phyloP scores from a whole-genome alignment of 2,888 invertebrate species.

The Teleogryllus oceanicus region DNA sequence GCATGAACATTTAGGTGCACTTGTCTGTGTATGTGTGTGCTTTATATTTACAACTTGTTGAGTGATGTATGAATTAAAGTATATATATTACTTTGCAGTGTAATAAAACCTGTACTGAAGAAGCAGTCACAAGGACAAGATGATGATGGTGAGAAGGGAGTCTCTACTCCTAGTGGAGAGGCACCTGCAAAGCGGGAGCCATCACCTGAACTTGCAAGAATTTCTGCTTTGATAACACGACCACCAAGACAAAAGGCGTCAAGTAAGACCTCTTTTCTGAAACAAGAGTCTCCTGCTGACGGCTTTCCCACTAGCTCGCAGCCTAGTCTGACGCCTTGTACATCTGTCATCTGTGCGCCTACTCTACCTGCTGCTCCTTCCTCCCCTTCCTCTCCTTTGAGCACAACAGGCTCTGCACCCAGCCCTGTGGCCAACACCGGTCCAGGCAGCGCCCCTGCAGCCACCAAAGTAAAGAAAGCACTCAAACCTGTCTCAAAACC shows the following conservation, averaged over 20 bases:
- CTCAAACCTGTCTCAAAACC: conserved; percentile 47
- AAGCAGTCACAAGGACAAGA: conserved; percentile 42
- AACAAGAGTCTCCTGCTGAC: conserved; percentile 28
- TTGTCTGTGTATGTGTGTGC: no score
- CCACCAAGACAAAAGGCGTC: conserved; percentile 69
- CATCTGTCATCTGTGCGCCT: conserved; percentile 22
- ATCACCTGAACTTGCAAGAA: conserved; percentile 78
- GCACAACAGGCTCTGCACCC: conserved; percentile 1
- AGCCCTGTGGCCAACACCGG: conserved; percentile 31
- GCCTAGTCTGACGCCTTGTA: neutral
- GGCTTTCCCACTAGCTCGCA: neutral
- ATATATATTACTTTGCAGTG: conserved; percentile 44
- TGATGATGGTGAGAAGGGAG: conserved; percentile 44
- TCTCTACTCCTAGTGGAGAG: conserved; percentile 45
- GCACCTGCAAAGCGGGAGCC: conserved; percentile 60
- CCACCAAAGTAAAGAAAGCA: conserved; percentile 44
- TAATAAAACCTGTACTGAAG: conserved; percentile 68
- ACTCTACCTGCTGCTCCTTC: conserved; percentile 34
- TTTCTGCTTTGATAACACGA: conserved; percentile 76
- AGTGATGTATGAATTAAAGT: no score
- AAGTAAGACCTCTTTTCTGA: conserved; percentile 38
- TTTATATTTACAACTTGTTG: no score
- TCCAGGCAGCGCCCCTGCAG: conserved; percentile 11
- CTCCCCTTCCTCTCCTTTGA: conserved; percentile 25
- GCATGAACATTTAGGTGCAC: no score